Conservation (phyloP, 2,888 invertebrate species). For the Schizotus pectinicornis region DNA sequence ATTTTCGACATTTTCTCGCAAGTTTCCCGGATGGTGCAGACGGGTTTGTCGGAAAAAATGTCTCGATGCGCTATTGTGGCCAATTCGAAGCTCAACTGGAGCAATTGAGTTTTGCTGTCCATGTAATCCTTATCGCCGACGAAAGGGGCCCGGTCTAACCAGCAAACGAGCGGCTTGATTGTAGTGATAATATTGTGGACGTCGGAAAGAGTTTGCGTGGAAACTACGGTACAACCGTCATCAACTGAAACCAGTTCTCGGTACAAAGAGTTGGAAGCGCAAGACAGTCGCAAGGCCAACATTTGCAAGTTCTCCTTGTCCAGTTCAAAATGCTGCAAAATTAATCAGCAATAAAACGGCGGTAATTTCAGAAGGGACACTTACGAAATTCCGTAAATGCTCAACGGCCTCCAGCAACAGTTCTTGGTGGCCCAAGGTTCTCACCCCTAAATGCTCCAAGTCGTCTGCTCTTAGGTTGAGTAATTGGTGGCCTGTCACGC, state of each 20-base stretch:
- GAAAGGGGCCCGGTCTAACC: conserved; percentile 83
- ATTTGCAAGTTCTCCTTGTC: conserved; percentile 92
- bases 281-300: conserved; percentile 82
- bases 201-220: conserved; percentile 82
- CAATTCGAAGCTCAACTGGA: conserved; percentile 83
- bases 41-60: conserved; percentile 86
- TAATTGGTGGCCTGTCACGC: conserved; percentile 82
- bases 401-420: conserved; percentile 91
- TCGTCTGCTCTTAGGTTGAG: conserved; percentile 87
- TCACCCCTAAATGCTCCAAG: conserved; percentile 84
- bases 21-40: conserved; percentile 73
- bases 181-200: conserved; percentile 84
- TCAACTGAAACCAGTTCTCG: conserved; percentile 69
- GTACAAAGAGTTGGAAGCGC: conserved; percentile 78
- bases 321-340: conserved; percentile 83
- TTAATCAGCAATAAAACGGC: conserved; percentile 33
- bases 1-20: conserved; percentile 78
- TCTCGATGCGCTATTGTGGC: conserved; percentile 91
- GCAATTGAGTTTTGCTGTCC: conserved; percentile 72
- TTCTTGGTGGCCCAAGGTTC: conserved; percentile 91
- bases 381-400: conserved; percentile 85
- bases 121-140: conserved; percentile 72
- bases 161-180: conserved; percentile 86
- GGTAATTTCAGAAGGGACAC: conserved; percentile 42
- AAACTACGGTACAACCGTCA: conserved; percentile 64